Percentiles rank a stretch among this genome's conserved stretches.
Evolutionary conservation across 1,140 invertebrate species (phyloP).

Genomic region (Halesus radiatus): DNA sequence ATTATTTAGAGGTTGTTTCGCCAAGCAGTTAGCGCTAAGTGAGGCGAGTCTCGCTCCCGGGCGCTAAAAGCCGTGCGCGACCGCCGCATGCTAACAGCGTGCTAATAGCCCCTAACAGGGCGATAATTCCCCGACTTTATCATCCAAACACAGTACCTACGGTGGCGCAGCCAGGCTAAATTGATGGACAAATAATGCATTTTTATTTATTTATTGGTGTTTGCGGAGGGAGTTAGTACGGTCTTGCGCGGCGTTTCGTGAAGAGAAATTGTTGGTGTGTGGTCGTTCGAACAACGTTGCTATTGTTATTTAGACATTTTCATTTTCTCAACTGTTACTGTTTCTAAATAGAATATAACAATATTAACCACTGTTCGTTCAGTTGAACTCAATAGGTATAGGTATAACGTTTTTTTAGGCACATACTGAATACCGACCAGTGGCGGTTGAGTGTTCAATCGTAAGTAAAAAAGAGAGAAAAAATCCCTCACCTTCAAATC

Average conservation of each 20-base stretch:
- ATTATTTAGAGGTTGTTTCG: not conserved
- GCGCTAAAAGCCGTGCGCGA: slow-evolving; percentile 20
- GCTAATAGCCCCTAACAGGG: not conserved
- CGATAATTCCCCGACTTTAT: slow-evolving; percentile 23
- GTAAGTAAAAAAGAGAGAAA: too few species aligned
- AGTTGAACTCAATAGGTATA: too few species aligned
- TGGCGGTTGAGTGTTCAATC: too few species aligned
- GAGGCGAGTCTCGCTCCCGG: not conserved
- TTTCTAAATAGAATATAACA: not conserved
- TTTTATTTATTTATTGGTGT: not conserved
- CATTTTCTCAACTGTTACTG: not conserved
- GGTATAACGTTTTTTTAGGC: not conserved
- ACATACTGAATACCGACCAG: too few species aligned
- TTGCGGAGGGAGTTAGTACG: not conserved
- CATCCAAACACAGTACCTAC: not conserved
- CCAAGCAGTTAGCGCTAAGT: slow-evolving; percentile 2
- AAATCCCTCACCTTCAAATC: too few species aligned
- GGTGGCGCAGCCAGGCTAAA: slow-evolving; percentile 15
- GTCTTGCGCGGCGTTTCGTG: not conserved
- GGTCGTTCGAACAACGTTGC: not conserved
- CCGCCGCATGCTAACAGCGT: not conserved
- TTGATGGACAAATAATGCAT: slow-evolving; percentile 10
- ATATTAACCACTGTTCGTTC: not conserved
- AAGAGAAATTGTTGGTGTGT: not conserved
- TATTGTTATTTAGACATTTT: not conserved